phyloP scores from a whole-genome alignment of 2,113 vertebrate genomes.

The Polypterus senegalus region DNA sequence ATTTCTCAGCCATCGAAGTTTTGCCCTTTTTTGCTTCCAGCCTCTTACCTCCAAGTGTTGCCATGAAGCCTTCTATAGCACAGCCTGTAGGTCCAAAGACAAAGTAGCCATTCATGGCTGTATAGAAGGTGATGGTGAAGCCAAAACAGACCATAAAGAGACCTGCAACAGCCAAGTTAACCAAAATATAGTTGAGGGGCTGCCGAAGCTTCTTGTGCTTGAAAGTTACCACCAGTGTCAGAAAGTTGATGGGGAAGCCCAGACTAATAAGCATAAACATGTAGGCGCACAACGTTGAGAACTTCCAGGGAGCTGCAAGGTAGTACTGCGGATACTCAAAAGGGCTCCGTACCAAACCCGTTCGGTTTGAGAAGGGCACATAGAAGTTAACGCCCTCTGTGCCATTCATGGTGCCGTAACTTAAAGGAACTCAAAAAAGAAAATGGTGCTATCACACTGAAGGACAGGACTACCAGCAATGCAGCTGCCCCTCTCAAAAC shows the following conservation, averaged over 20 bases:
- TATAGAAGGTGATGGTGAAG: conserved; percentile 48
- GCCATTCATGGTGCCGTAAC: conserved; percentile 48
- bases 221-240: conserved; percentile 58
- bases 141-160: conserved; percentile 53
- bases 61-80: conserved; percentile 51
- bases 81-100: conserved; percentile 36
- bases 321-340: conserved; percentile 61
- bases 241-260: conserved; percentile 54
- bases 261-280: conserved; percentile 56
- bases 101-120: conserved; percentile 45
- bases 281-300: conserved; percentile 41
- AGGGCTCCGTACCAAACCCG: conserved; percentile 57
- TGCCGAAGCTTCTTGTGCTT: conserved; percentile 66
- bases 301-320: conserved; percentile 48
- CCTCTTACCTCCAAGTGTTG: conserved; percentile 53
- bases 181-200: conserved; percentile 61
- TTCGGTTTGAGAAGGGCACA: conserved; percentile 64
- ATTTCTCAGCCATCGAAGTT: neutral
- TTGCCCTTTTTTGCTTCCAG: no score
- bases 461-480: neutral
- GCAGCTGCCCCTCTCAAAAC: neutral
- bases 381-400: conserved; percentile 66
- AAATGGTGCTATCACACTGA: neutral
- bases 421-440: neutral
- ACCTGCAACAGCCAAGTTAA: conserved; percentile 55